Evolutionary conservation across 2,113 vertebrate species (phyloP), one percentile per base, ranked within the genome.

Genomic region (Oreochromis tanganicae): DNA sequence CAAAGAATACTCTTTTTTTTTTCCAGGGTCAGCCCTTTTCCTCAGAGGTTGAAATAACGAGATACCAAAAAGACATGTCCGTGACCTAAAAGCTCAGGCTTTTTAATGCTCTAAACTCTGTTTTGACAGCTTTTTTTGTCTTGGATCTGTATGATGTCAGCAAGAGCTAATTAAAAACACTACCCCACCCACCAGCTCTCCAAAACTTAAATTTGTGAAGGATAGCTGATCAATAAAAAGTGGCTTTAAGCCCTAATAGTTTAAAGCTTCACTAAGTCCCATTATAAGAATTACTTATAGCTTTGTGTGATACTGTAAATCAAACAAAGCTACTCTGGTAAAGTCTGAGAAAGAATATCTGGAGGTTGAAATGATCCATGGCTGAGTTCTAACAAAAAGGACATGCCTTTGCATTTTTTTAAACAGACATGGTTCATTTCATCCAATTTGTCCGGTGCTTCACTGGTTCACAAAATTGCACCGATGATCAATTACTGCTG

Each of bases 401-500:
- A 75, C 27, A 57, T 19, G 82, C 11, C 73, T 14, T 19, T 43
- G n/a, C 50, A 9, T 66, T 85, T 21, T 43, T 52, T 83, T 66
- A 17, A 68, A 80, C 59, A 59, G 48, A 43, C 66, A 78, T n/a
- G 81, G 55, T 88, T 90, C 34, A 50, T 86, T 87, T 85, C 48
- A 68, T 63, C 56, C 43, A 43, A 79, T 63, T 29, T 81, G 12
- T 61, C 46, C 56, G 11, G 32, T 68, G 82, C 48, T 87, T 83
- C 71, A 87, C n/a, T 71, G 52, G 17, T 54, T 86, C 55, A 68
- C 88, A 43, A 87, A 38, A 87, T 81, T 91, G 84, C 80, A 59
- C 24, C 5, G 38, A 9, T 85, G 43, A 83, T 86, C 52, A 38
- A 55, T 73, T 63, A 41, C 82, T 63, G 78, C 54, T 75, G 73